Evolutionary conservation across 2,113 vertebrate species (phyloP), one percentile per base, ranked within the genome.

Genomic region (Oreotragus oreotragus): DNA sequence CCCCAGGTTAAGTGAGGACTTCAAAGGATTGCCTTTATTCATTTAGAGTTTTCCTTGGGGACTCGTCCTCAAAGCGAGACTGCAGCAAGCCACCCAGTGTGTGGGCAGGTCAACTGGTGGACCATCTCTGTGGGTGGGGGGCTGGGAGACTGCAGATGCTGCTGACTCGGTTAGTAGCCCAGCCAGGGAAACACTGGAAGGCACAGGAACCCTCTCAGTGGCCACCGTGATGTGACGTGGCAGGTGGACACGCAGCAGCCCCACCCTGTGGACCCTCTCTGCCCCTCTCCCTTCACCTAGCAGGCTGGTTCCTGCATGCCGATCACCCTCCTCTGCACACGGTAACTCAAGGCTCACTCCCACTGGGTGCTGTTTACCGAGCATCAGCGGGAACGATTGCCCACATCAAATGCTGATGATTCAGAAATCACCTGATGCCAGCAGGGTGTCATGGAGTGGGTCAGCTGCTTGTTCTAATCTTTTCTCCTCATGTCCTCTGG

Each of bases 161-260:
- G 9, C 79, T n/a, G 76, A 76, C 25, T 19, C 14, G 1, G 90
- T 62, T n/a, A 62, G 55, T 36, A 57, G 7, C 45, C 53, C 58
- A 84, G 5, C 79, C 45, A 27, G 51, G 45, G 45, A 36, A 90
- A 7, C 80, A 28, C 88, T 45, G 11, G 14, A 11, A 10, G 53
- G n/a, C 47, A 28, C 0, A 36, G 60, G 5, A 89, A 73, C 39
- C 9, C 27, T 28, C 19, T 36, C 6, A 9, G 45, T 53, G 64
- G 88, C 80, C 88, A 6, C 15, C 3, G 1, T 23, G 45, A 53
- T 1, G 4, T 13, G 53, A 43, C 2, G 27, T 14, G 45, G 28
- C 10, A 27, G 39, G 28, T 0, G 2, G 51, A 73, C 5, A 19
- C 0, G 21, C 2, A 5, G 27, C 27, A 19, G 5, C 49, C 10